Conservation (phyloP, 2,797 vertebrate genomes). For the Gymnoscopelus microlampas region DNA sequence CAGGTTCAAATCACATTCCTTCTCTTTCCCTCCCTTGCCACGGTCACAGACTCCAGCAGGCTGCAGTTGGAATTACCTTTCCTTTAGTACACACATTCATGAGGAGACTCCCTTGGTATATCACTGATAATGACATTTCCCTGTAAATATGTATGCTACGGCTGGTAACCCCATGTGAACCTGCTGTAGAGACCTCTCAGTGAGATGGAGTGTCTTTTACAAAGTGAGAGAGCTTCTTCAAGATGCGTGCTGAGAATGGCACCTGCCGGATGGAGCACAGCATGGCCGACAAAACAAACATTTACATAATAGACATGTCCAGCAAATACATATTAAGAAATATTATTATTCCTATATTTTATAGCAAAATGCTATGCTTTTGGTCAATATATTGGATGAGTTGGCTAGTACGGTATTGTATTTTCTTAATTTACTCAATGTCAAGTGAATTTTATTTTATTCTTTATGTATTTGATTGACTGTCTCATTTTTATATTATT, state of each 20-base stretch:
- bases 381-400: no score
- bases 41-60: conserved; percentile 22
- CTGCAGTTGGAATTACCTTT: conserved; percentile 47
- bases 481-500: no score
- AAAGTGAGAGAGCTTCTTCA: neutral
- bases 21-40: conserved; percentile 11
- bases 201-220: neutral
- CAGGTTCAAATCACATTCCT: conserved; percentile 64
- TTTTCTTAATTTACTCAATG: no score
- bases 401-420: no score
- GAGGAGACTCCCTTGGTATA: conserved; percentile 49
- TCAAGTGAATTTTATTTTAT: no score
- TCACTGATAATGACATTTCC: conserved; percentile 68
- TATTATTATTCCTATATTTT: no score
- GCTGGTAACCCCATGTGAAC: conserved; percentile 17
- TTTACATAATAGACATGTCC: no score
- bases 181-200: conserved; percentile 23
- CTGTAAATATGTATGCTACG: conserved; percentile 63
- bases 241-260: neutral
- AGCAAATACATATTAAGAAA: no score
- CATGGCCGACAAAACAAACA: no score
- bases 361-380: no score
- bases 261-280: no score
- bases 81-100: conserved; percentile 53
- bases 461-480: no score